These are phyloP conservation scores for Aphaenogaster ashmeadi DNA, from an alignment of 1,140 invertebrate species.

Conservation along the genomic window DNA sequence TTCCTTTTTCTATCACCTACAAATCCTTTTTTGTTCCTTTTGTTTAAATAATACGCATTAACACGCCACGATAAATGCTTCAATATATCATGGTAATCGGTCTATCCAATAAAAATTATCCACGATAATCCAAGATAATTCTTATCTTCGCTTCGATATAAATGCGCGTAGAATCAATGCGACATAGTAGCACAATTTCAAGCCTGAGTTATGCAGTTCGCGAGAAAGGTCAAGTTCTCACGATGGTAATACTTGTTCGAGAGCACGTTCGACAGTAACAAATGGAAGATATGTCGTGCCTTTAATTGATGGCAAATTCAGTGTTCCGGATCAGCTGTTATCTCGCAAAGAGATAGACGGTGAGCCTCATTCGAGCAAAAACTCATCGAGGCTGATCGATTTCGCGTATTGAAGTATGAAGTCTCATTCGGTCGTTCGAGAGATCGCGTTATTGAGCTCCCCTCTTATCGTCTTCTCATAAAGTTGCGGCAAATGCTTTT, in stretches of 20 bases:
- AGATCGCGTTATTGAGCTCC: neutral
- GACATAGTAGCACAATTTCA: constrained; percentile 37
- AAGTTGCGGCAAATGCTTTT: neutral
- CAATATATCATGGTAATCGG: neutral
- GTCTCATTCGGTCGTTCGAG: neutral
- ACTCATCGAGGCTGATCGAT: constrained; percentile 42
- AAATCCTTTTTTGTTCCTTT: neutral
- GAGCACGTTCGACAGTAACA: constrained; percentile 49
- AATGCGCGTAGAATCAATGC: constrained; percentile 4
- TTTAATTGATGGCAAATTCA: constrained; percentile 63
- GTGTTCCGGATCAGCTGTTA: constrained; percentile 60
- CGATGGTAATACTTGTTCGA: constrained; percentile 9
- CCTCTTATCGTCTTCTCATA: neutral
- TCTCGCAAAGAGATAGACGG: constrained; percentile 44
- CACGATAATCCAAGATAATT: neutral
- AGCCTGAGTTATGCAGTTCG: constrained; percentile 6
- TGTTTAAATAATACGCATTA: neutral
- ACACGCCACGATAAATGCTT: neutral
- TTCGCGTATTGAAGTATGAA: constrained; percentile 48
- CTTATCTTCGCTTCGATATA: neutral
- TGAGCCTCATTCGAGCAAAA: constrained; percentile 28
- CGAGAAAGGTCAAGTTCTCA: constrained; percentile 65
- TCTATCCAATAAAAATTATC: constrained; percentile 1
- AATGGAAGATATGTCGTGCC: constrained; percentile 48
- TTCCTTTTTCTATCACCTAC: neutral